A percentile compares a stretch with the other conserved stretches of the same genome.
These are phyloP conservation scores for Myotis daubentonii DNA, from an alignment of 2,797 vertebrate species.

Conservation along the genomic window DNA sequence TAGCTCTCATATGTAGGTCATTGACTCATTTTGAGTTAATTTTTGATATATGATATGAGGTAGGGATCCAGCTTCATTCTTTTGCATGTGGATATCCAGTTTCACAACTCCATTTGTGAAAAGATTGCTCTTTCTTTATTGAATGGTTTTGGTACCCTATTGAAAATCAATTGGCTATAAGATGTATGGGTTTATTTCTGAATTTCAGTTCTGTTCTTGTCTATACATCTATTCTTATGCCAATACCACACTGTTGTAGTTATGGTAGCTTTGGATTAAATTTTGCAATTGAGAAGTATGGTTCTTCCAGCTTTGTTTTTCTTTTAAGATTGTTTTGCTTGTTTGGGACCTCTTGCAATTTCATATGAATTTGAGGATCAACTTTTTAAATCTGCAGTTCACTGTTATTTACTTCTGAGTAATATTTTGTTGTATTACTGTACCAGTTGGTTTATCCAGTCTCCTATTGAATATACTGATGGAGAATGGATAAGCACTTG, in stretches of 20 bases:
- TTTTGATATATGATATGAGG: not conserved
- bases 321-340: conserved; percentile 27
- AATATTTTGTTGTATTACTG: not conserved
- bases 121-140: not conserved
- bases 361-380: not conserved
- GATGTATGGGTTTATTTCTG: not conserved
- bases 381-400: not conserved
- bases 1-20: not conserved
- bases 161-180: not conserved
- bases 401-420: not conserved
- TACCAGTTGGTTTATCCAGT: not conserved
- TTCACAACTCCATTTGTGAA: not conserved
- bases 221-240: not conserved
- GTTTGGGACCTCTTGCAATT: not conserved
- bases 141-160: conserved; percentile 1
- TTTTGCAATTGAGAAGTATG: not conserved
- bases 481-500: not conserved
- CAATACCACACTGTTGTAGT: not conserved
- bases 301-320: not conserved
- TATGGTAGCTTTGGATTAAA: not conserved
- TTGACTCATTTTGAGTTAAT: not conserved
- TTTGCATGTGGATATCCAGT: not conserved
- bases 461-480: not conserved
- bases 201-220: not conserved
- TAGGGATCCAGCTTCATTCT: not conserved